These are phyloP conservation scores for Quadroppia sp. DNA, from an alignment of 2,888 invertebrate genomes.

Conservation along the genomic window DNA sequence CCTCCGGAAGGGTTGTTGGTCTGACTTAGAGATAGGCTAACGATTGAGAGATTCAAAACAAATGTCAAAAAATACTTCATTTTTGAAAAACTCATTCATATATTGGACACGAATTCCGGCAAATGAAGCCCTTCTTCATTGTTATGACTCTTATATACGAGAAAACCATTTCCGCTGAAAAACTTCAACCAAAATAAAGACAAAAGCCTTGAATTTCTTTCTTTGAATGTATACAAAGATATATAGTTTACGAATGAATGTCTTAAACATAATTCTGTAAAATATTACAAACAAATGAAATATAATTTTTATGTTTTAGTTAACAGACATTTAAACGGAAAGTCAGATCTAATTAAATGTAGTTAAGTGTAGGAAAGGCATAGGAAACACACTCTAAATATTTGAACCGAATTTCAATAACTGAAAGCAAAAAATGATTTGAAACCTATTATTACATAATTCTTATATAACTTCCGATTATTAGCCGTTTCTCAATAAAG, in stretches of 20 bases:
- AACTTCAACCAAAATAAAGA: neutral
- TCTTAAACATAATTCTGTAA: neutral
- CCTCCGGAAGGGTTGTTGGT: neutral
- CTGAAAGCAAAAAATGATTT: neutral
- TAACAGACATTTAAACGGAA: too few species aligned
- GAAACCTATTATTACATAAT: neutral
- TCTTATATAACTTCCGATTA: conserved; percentile 14
- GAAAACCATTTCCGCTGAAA: neutral
- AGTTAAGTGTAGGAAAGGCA: neutral
- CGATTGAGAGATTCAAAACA: neutral
- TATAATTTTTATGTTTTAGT: too few species aligned
- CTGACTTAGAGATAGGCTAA: conserved; percentile 14
- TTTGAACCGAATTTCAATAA: neutral
- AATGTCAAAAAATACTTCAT: conserved; percentile 15
- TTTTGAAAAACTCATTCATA: neutral
- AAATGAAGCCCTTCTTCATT: conserved; percentile 4
- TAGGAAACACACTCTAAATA: conserved; percentile 13
- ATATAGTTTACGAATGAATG: neutral
- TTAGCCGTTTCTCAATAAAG: too few species aligned
- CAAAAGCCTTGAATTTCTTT: neutral
- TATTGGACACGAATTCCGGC: neutral
- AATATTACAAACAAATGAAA: too few species aligned
- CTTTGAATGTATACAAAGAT: neutral
- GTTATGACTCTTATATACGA: conserved; percentile 2
- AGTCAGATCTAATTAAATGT: too few species aligned